These are phyloP conservation scores for Xiphorhynchus erythropygius DNA, from an alignment of 2,797 vertebrate species.

Conservation along the genomic window DNA sequence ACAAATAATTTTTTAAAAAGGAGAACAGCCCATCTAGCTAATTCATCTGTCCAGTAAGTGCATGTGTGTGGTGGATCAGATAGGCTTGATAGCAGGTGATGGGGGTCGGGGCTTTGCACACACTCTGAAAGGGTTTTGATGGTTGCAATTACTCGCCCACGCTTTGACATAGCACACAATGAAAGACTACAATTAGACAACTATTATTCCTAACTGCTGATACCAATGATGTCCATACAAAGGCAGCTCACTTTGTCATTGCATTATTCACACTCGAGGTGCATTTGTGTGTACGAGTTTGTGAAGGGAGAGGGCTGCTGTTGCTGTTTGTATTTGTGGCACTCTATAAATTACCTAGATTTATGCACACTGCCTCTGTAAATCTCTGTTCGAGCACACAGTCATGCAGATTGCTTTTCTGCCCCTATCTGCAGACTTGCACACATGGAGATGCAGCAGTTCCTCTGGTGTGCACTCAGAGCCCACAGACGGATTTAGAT, in stretches of 20 bases:
- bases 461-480: background rate
- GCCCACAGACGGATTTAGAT: background rate
- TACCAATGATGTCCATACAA: constrained; percentile 67
- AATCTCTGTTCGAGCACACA: background rate
- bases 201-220: constrained; percentile 69
- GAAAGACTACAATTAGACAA: constrained; percentile 73
- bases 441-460: background rate
- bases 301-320: background rate
- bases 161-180: constrained; percentile 68
- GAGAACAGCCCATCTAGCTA: background rate
- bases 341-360: constrained; percentile 27
- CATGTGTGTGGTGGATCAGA: constrained; percentile 34
- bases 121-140: constrained; percentile 68
- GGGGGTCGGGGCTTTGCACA: constrained; percentile 51
- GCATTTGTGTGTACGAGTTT: background rate
- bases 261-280: constrained; percentile 58
- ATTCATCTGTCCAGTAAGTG: constrained; percentile 38
- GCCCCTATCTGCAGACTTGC: background rate
- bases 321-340: constrained; percentile 33
- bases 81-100: constrained; percentile 60
- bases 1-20: too few species aligned
- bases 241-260: constrained; percentile 54
- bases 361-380: background rate
- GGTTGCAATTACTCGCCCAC: constrained; percentile 70
- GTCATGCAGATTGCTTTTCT: background rate